phyloP scores from a whole-genome alignment of 2,113 vertebrate genomes.

The Mesoclemmys tuberculata region DNA sequence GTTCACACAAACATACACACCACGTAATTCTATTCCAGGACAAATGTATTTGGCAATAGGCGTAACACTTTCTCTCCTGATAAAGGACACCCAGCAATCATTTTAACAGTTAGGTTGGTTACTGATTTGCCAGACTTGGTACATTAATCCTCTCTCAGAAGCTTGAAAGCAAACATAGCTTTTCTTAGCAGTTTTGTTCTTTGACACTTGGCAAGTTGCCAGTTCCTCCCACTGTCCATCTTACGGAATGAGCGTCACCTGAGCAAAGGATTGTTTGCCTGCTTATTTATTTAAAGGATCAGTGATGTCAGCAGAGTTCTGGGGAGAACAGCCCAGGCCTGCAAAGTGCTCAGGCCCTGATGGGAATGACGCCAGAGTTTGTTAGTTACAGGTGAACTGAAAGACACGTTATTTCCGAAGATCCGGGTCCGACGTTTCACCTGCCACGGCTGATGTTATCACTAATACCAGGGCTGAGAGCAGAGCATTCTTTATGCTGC shows the following conservation, averaged over 20 bases:
- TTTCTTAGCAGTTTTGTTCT: neutral
- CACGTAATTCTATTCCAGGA: neutral
- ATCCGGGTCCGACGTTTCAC: neutral
- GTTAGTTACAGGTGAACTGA: neutral
- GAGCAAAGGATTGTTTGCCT: neutral
- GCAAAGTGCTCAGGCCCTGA: neutral
- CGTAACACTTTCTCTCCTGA: neutral
- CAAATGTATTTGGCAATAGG: neutral
- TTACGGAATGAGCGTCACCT: neutral
- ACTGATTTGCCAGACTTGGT: neutral
- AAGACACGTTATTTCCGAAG: neutral
- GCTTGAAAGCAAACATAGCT: neutral
- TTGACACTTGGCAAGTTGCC: neutral
- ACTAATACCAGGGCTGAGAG: neutral
- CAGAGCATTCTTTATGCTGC: neutral
- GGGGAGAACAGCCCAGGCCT: neutral
- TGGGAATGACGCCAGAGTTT: neutral
- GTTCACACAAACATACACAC: neutral
- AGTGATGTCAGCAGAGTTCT: neutral
- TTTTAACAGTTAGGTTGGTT: slow-evolving; percentile 6
- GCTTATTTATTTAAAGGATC: neutral
- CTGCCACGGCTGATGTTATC: neutral
- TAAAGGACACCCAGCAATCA: neutral
- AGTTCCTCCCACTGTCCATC: neutral
- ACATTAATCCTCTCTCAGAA: neutral